Percentiles rank a stretch among this genome's conserved stretches.
phyloP scores from a whole-genome alignment of 2,888 invertebrate species.

The Oxystoma pomonae region DNA sequence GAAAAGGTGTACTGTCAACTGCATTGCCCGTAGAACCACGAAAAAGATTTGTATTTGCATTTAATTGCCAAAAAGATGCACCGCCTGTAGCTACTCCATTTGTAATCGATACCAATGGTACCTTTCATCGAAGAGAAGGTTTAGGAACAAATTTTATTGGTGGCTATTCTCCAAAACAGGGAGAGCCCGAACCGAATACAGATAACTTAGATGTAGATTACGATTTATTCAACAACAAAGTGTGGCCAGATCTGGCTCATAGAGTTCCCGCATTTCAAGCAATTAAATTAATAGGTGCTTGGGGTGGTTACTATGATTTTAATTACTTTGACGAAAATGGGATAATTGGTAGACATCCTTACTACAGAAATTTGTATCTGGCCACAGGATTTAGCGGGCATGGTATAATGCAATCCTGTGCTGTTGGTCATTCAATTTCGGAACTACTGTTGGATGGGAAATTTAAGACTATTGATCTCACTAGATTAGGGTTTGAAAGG shows the following conservation, averaged over 20 bases:
- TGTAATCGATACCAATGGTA: constrained; percentile 75
- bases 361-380: constrained; percentile 74
- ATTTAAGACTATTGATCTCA: constrained; percentile 75
- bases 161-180: constrained; percentile 66
- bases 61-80: constrained; percentile 63
- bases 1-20: constrained; percentile 60
- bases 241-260: constrained; percentile 73
- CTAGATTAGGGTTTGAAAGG: constrained; percentile 75
- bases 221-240: constrained; percentile 61
- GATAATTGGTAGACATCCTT: constrained; percentile 85
- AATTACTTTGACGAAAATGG: constrained; percentile 90
- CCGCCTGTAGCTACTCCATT: constrained; percentile 80
- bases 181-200: constrained; percentile 58
- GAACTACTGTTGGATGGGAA: constrained; percentile 78
- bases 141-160: constrained; percentile 75
- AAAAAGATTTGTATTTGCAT: constrained; percentile 75
- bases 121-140: constrained; percentile 80
- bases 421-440: constrained; percentile 81
- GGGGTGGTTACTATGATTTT: constrained; percentile 87
- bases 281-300: constrained; percentile 70
- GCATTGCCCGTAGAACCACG: constrained; percentile 86
- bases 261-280: constrained; percentile 78
- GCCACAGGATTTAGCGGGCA: constrained; percentile 93
- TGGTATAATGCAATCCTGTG: constrained; percentile 90
- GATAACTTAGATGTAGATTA: constrained; percentile 69